A percentile compares a stretch with the other conserved stretches of the same genome.
Evolutionary conservation across 2,797 vertebrate species (phyloP).

Genomic region (Fundulus diaphanus): DNA sequence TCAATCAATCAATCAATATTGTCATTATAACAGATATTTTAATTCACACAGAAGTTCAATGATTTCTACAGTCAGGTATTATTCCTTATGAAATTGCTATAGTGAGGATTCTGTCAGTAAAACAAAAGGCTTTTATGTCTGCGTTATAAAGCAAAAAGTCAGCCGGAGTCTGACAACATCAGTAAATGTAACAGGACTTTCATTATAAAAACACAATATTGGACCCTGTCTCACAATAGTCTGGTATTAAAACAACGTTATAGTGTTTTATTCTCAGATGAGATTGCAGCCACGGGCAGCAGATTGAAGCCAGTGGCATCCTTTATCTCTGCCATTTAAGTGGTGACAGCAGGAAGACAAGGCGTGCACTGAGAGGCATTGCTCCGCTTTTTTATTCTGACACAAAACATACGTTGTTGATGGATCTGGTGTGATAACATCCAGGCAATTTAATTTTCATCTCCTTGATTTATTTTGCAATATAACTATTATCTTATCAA

Average conservation of each 20-base stretch:
- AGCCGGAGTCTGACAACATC: slow-evolving; percentile 37
- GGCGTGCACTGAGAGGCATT: slow-evolving; percentile 56
- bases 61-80: background rate
- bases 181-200: slow-evolving; percentile 62
- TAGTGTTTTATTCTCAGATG: slow-evolving; percentile 72
- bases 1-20: background rate
- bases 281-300: slow-evolving; percentile 55
- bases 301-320: slow-evolving; percentile 59
- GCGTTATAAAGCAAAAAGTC: slow-evolving; percentile 37
- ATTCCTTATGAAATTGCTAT: background rate
- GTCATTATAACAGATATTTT: slow-evolving; percentile 6
- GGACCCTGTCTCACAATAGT: slow-evolving; percentile 59
- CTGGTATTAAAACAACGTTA: slow-evolving; percentile 74
- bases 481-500: slow-evolving; percentile 52
- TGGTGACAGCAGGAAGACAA: slow-evolving; percentile 67
- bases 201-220: slow-evolving; percentile 65
- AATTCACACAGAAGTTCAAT: slow-evolving; percentile 3
- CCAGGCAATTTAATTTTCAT: slow-evolving; percentile 75
- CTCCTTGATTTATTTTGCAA: slow-evolving; percentile 67
- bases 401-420: slow-evolving; percentile 69
- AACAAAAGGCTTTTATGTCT: slow-evolving; percentile 31
- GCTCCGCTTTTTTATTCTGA: slow-evolving; percentile 66
- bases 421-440: slow-evolving; percentile 75
- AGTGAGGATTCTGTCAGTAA: slow-evolving; percentile 4
- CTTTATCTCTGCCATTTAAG: slow-evolving; percentile 74